Conservation (phyloP, 2,797 vertebrate species). For the Anabacerthia variegaticeps region DNA sequence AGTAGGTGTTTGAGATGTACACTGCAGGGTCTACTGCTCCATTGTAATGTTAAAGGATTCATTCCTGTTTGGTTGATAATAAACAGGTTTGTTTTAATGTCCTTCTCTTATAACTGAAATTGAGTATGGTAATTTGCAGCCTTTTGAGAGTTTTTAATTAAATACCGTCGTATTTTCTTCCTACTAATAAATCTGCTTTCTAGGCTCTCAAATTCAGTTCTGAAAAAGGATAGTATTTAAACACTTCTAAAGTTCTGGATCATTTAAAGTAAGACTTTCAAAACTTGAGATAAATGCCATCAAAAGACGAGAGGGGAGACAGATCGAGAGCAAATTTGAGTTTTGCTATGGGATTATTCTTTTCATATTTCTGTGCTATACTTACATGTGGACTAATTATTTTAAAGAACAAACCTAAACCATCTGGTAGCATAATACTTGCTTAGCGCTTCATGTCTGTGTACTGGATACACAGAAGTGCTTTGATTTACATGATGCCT, state of each 20-base stretch:
- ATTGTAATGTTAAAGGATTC: not conserved
- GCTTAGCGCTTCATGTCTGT: not conserved
- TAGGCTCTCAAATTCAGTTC: not conserved
- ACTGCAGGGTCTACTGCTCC: not conserved
- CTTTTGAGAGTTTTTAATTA: not conserved
- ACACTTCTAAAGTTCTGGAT: not conserved
- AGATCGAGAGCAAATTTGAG: not conserved
- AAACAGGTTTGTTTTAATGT: not conserved
- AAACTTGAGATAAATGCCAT: not conserved
- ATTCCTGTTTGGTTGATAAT: not conserved
- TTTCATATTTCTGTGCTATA: not conserved
- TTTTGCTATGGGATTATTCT: not conserved
- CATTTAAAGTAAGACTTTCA: not conserved
- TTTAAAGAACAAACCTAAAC: slow-evolving; percentile 9
- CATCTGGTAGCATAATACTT: slow-evolving; percentile 43
- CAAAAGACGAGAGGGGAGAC: not conserved
- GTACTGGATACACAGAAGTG: not conserved
- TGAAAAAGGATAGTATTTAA: not conserved
- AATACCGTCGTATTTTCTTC: not conserved
- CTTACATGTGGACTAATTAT: not conserved
- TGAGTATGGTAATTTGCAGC: not conserved
- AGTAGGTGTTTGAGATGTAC: not conserved
- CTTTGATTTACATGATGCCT: slow-evolving; percentile 18
- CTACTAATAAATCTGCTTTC: not conserved
- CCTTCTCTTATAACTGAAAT: not conserved